Evolutionary conservation across 2,888 invertebrate genomes (phyloP).

Genomic region (Carpatolechia fugitivella): DNA sequence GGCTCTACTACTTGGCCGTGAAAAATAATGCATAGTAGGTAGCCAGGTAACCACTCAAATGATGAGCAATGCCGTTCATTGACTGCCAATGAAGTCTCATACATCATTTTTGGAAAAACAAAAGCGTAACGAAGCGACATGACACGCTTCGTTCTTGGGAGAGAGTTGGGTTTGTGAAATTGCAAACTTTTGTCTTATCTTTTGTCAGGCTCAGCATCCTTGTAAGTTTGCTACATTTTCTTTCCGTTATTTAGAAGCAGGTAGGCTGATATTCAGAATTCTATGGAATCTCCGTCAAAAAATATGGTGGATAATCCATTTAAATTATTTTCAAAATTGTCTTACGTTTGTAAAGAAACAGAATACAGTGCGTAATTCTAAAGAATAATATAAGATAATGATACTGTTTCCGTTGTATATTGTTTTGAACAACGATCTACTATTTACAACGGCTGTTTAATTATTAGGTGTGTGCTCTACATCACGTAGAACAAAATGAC

Average conservation of each 20-base stretch:
- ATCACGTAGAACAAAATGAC: conserved; percentile 23
- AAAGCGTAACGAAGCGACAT: conserved; percentile 32
- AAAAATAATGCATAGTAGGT: conserved; percentile 57
- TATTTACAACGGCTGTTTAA: background rate
- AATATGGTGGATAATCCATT: no score
- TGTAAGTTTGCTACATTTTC: background rate
- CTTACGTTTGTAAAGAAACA: no score
- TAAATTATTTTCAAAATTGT: no score
- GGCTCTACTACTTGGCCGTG: conserved; percentile 62
- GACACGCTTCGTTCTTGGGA: background rate
- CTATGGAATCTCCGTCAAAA: background rate
- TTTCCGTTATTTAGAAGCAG: background rate
- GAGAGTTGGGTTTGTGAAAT: conserved; percentile 1
- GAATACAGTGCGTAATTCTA: no score
- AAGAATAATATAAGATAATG: no score
- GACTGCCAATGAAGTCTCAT: conserved; percentile 43
- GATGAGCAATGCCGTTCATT: conserved; percentile 62
- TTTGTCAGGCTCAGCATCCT: background rate
- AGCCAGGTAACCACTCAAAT: conserved; percentile 42
- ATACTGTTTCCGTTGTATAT: background rate
- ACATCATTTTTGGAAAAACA: conserved; percentile 34
- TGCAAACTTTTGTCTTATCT: background rate
- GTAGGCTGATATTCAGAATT: background rate
- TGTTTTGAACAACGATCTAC: background rate
- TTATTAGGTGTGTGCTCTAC: conserved; percentile 8